Base-by-base conservation (phyloP, 1,140 invertebrate species). In the Drepana arcuata region DNA sequence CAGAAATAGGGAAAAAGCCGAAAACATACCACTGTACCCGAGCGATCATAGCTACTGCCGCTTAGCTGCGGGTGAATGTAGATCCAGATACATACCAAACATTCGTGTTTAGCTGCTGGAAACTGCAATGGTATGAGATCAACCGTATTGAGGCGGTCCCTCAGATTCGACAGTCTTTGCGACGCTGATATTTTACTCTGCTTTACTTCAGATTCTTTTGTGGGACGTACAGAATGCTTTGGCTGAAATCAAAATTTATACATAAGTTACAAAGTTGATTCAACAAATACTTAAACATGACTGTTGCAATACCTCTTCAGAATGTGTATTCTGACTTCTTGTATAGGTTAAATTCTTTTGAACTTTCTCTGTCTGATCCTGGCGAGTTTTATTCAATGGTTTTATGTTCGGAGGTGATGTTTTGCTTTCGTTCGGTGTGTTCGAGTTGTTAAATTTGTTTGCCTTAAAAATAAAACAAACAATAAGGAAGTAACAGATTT, bases 81-180 rank as follows among this genome's bases (percentile, higher is more conserved):
- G n/a, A n/a, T n/a, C n/a, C n/a, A n/a, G n/a, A 34, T 34, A 56
- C 58, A 43, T 23, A 74, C 70, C 44, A 64, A n/a, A 44, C 43
- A 56, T 41, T 77, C 64, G 28, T 66, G 72, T 37, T 64, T 66
- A 11, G 59, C 63, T 10, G 61, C 52, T 31, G 74, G 77, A 21
- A 81, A 42, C 36, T 72, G 72, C 34, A 81, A 47, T 4, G 77
- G 77, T 46, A 81, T 81, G 2, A 67, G 46, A 40, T 81, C 77
- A 16, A 74, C 68, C 12, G 72, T 73, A 38, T 57, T 81, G 4
- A 81, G 48, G 27, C 66, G 61, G 35, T 81, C 74, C 43, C 72
- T 49, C 32, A 81, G 48, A 38, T 75, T 79, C 1, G 65, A 72
- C 12, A 81, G 53, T 28, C 77, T 61, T 37, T 81, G 74, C 16